phyloP scores from a whole-genome alignment of 1,140 invertebrate genomes.

The Galleria mellonella region DNA sequence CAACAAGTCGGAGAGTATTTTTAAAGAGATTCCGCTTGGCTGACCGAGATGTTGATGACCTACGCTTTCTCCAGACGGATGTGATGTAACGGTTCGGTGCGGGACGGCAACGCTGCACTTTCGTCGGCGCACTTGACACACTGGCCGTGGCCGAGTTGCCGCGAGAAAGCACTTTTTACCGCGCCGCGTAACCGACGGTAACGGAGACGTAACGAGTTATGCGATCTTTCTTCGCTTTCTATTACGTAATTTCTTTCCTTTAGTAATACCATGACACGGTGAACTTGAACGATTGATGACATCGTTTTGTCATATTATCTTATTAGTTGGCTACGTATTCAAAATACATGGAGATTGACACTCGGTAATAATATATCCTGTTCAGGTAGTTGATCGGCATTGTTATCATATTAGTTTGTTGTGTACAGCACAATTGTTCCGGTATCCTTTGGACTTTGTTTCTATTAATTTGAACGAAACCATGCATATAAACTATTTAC shows the following conservation, averaged over 20 bases:
- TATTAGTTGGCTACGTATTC: too few species aligned
- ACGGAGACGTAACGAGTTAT: constrained; percentile 58
- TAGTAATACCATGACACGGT: constrained; percentile 50
- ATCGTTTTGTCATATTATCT: constrained; percentile 6
- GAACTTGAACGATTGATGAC: constrained; percentile 49
- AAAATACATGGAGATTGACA: too few species aligned
- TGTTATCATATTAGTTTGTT: too few species aligned
- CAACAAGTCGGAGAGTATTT: too few species aligned
- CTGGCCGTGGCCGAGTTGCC: constrained; percentile 68
- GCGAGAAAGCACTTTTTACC: constrained; percentile 71
- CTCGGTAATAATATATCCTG: too few species aligned
- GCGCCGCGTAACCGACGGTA: constrained; percentile 56
- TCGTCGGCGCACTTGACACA: constrained; percentile 70
- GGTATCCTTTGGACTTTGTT: too few species aligned
- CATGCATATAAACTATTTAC: too few species aligned
- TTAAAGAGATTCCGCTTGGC: not conserved
- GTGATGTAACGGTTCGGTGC: constrained; percentile 59
- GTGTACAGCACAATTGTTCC: too few species aligned
- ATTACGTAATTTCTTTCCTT: constrained; percentile 62
- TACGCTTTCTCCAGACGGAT: constrained; percentile 65
- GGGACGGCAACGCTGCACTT: constrained; percentile 65
- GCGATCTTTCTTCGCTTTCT: constrained; percentile 68
- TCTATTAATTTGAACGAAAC: too few species aligned
- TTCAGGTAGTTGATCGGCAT: too few species aligned
- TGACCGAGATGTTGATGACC: constrained; percentile 47